Percentiles rank a stretch among this genome's conserved stretches.
phyloP scores from a whole-genome alignment of 1,140 invertebrate species.

The Nephila pilipes region DNA sequence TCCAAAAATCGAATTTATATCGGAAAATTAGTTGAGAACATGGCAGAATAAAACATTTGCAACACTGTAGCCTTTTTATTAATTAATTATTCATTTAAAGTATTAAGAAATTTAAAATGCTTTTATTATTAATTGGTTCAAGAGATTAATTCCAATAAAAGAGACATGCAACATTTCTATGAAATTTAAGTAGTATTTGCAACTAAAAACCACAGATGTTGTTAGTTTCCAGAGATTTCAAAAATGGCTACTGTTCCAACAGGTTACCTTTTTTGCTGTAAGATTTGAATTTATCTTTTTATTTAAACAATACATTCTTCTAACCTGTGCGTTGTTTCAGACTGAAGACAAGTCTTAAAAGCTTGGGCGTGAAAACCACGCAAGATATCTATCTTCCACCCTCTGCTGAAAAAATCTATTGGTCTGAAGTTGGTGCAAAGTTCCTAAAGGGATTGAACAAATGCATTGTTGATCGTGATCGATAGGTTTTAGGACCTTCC shows the following conservation, averaged over 20 bases:
- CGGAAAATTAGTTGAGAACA: no score
- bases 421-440: constrained; percentile 44
- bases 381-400: constrained; percentile 1
- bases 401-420: constrained; percentile 59
- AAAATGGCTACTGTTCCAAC: not conserved
- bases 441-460: constrained; percentile 75
- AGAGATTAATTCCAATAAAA: no score
- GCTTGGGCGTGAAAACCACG: constrained; percentile 63
- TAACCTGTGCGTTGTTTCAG: not conserved
- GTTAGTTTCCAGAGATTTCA: no score
- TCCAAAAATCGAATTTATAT: no score
- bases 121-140: no score
- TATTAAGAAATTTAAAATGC: no score
- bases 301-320: constrained; percentile 21
- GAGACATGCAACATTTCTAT: no score
- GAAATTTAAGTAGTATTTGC: no score
- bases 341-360: constrained; percentile 47
- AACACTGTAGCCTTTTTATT: no score
- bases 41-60: no score
- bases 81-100: no score
- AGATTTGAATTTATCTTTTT: constrained; percentile 25
- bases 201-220: no score
- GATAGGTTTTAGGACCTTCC: constrained; percentile 74
- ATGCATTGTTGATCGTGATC: constrained; percentile 76
- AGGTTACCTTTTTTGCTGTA: not conserved